phyloP scores from a whole-genome alignment of 2,888 invertebrate genomes.

The Hypena proboscidalis region DNA sequence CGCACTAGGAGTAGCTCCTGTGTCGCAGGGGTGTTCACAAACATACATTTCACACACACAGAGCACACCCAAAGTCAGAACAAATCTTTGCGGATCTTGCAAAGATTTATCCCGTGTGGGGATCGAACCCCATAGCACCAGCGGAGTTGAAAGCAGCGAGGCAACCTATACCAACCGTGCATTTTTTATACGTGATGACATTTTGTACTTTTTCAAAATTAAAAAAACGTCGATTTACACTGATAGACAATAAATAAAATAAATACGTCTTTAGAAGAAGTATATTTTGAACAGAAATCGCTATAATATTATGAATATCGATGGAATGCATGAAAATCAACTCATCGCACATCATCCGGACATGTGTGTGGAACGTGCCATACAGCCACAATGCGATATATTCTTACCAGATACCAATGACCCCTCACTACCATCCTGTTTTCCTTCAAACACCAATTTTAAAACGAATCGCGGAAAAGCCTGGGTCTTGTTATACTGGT shows the following conservation, averaged over 20 bases:
- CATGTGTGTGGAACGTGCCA: slow-evolving; percentile 43
- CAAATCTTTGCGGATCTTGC: too few relatives aligned
- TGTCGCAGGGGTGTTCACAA: too few relatives aligned
- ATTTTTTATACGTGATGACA: neutral
- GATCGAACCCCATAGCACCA: too few relatives aligned
- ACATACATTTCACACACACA: too few relatives aligned
- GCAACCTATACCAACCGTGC: too few relatives aligned
- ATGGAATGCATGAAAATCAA: slow-evolving; percentile 13
- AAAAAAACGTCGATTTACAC: neutral
- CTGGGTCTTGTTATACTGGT: neutral
- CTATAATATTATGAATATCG: slow-evolving; percentile 2
- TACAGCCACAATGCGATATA: slow-evolving; percentile 22
- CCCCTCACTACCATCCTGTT: neutral
- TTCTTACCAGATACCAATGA: slow-evolving; percentile 13
- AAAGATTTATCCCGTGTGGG: too few relatives aligned
- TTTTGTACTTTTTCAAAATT: neutral
- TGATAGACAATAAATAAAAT: too few relatives aligned
- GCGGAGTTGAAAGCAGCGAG: too few relatives aligned
- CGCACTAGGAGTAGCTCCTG: too few relatives aligned
- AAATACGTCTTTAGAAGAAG: neutral
- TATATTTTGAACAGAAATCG: slow-evolving; percentile 2
- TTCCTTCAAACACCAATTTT: neutral
- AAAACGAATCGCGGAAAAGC: neutral
- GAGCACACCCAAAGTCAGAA: too few relatives aligned
- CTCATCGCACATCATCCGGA: slow-evolving; percentile 31